A percentile compares a stretch with the other conserved stretches of the same genome.
These are phyloP conservation scores for Campoplex nolae DNA, from an alignment of 2,888 invertebrate species.

Conservation along the genomic window DNA sequence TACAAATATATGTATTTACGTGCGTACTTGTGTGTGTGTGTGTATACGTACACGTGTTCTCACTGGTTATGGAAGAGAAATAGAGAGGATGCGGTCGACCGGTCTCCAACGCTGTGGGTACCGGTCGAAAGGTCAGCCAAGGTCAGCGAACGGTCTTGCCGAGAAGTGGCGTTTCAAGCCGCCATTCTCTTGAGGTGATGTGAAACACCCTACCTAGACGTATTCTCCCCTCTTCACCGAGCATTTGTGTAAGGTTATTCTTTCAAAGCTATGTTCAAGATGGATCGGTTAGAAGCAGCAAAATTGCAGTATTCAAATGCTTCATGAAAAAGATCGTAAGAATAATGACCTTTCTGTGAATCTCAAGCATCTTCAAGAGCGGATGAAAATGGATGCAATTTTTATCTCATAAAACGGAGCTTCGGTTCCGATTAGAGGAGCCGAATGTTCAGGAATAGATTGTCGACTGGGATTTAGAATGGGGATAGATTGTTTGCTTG, in stretches of 20 bases:
- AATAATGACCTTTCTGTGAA: conserved; percentile 8
- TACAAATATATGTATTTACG: neutral
- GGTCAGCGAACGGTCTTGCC: conserved; percentile 71
- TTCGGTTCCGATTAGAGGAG: neutral
- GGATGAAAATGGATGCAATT: conserved; percentile 3
- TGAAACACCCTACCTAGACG: conserved; percentile 48
- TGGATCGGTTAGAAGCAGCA: conserved; percentile 9
- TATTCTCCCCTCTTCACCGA: conserved; percentile 22
- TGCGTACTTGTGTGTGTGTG: neutral
- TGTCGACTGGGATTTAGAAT: neutral
- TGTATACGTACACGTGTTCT: neutral
- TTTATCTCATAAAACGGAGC: neutral
- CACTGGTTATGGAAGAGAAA: conserved; percentile 46
- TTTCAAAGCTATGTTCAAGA: conserved; percentile 38
- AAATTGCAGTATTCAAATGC: conserved; percentile 40
- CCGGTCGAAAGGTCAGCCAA: conserved; percentile 73
- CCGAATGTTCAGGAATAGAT: neutral
- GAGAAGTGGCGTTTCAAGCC: conserved; percentile 60
- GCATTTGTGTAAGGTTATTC: conserved; percentile 41
- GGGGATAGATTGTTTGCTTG: neutral
- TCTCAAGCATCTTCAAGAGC: conserved; percentile 22
- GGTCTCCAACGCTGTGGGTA: conserved; percentile 60
- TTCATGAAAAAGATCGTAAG: conserved; percentile 15
- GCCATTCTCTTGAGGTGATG: conserved; percentile 45
- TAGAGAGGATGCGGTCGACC: conserved; percentile 46